Evolutionary conservation across 2,797 vertebrate species (phyloP).

Genomic region (Tragelaphus eurycerus): DNA sequence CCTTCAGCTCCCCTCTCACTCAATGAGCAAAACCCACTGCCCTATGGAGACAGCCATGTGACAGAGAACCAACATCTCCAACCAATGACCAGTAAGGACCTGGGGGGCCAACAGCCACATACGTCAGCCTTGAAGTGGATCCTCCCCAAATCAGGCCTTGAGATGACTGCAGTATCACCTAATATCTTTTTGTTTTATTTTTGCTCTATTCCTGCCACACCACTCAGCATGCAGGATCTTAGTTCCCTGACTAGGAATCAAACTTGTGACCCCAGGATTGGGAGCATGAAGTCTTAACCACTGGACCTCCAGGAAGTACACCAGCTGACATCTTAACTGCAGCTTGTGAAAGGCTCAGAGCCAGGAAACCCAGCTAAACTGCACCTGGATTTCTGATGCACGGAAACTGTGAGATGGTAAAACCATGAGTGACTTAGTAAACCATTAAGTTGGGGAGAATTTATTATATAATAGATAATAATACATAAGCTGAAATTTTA

Average conservation of each 20-base stretch:
- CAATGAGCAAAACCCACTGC: not conserved
- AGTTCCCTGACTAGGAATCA: not conserved
- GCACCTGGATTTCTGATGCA: not conserved
- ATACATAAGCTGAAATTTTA: not conserved
- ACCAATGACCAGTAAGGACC: not conserved
- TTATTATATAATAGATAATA: not conserved
- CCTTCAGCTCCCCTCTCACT: not conserved
- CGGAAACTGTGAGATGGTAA: not conserved
- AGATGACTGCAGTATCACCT: not conserved
- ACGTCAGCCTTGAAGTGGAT: not conserved
- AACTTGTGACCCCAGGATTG: not conserved
- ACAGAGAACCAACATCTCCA: not conserved
- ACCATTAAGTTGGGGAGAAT: not conserved
- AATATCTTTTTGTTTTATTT: not conserved
- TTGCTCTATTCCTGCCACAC: not conserved
- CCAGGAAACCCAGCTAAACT: not conserved
- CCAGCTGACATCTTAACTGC: not conserved
- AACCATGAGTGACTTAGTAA: not conserved
- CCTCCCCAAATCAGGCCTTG: not conserved
- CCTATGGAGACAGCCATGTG: not conserved
- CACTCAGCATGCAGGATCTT: not conserved
- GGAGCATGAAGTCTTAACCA: not conserved
- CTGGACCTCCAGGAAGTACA: not conserved
- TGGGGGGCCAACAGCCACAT: not conserved
- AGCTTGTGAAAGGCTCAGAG: not conserved